A percentile compares a stretch with the other conserved stretches of the same genome.
Conservation (phyloP, 2,113 vertebrate species). For the Rutilus rutilus region DNA sequence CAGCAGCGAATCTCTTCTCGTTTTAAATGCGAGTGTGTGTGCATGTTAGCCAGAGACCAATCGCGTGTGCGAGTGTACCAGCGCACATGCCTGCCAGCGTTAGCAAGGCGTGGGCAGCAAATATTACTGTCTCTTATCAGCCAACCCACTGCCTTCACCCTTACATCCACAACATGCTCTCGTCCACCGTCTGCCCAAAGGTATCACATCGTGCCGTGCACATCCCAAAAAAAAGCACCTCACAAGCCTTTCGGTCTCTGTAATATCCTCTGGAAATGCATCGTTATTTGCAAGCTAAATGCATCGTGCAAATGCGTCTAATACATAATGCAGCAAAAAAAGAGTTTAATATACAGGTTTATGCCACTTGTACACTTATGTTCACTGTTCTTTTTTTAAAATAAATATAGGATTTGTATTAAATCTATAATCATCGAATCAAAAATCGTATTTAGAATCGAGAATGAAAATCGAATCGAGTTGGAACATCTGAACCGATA, state of each 20-base stretch:
- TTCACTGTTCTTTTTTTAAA: too few species aligned
- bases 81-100: constrained; percentile 36
- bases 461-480: too few species aligned
- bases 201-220: neutral
- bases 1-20: neutral
- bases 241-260: neutral
- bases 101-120: constrained; percentile 47
- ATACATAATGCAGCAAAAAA: constrained; percentile 41
- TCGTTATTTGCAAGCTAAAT: neutral
- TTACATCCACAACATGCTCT: constrained; percentile 33
- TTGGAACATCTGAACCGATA: too few species aligned
- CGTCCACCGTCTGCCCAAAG: neutral
- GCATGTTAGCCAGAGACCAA: constrained; percentile 34
- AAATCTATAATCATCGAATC: too few species aligned
- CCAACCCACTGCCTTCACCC: constrained; percentile 44
- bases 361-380: too few species aligned
- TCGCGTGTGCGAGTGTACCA: constrained; percentile 4
- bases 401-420: too few species aligned
- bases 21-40: constrained; percentile 5
- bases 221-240: neutral
- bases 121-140: constrained; percentile 52
- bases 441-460: too few species aligned
- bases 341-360: too few species aligned
- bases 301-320: neutral
- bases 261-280: constrained; percentile 14